Conservation (phyloP, 2,113 vertebrate genomes). For the Oceanodroma tethys region DNA sequence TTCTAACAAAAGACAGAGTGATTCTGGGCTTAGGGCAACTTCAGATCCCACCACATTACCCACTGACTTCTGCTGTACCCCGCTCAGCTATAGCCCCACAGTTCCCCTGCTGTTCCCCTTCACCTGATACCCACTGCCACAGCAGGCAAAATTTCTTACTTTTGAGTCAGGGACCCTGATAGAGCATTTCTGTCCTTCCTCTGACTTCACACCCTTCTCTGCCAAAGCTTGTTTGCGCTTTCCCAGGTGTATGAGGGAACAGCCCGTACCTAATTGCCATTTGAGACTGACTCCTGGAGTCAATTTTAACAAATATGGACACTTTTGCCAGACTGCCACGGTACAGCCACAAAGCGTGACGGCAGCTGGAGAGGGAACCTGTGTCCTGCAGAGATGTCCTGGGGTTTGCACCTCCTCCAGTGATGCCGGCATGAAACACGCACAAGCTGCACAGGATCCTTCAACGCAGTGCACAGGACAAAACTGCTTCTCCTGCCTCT, state of each 20-base stretch:
- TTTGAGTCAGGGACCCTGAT: background rate
- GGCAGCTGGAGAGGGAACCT: background rate
- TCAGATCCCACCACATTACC: too few relatives aligned
- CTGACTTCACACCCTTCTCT: background rate
- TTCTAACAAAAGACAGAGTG: background rate
- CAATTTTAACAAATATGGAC: rapidly evolving
- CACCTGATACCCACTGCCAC: rapidly evolving
- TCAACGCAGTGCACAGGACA: background rate
- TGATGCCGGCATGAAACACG: rapidly evolving
- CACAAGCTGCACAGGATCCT: background rate
- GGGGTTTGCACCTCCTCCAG: background rate
- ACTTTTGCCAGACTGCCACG: rapidly evolving
- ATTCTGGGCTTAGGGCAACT: background rate
- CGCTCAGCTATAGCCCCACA: background rate
- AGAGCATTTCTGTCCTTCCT: background rate
- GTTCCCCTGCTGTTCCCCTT: background rate
- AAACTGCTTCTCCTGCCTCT: background rate
- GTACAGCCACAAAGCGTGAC: background rate
- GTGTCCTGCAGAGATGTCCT: background rate
- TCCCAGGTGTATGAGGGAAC: background rate
- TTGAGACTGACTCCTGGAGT: background rate
- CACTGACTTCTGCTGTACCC: background rate
- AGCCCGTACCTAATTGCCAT: background rate
- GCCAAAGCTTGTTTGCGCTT: background rate
- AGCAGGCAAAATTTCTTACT: background rate